Evolutionary conservation across 2,888 invertebrate species (phyloP), one percentile per base, ranked within the genome.

Genomic region (Poecilus cupreus): DNA sequence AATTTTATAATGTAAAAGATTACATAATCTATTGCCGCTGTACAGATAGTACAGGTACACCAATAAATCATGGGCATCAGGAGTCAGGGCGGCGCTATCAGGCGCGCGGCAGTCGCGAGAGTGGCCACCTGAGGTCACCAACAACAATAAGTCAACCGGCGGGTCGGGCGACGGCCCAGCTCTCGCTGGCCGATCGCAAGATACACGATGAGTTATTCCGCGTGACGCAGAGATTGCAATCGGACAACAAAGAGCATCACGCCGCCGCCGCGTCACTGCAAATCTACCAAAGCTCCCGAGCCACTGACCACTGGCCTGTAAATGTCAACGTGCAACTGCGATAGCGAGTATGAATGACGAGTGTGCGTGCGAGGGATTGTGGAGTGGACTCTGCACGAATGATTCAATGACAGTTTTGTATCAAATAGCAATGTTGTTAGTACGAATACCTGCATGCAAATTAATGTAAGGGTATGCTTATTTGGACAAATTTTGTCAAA

Each of bases 191-290:
- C 32, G 79, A 79, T 79, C 49, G 49, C 37, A 26, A 70, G 79
- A 79, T 79, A 79, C 20, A n/a, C 13, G 51, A 70, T 79, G 79
- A 79, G 70, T 79, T 79, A 79, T 76, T 43, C n/a, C 51, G 22
- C 16, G 64, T 43, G 13, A 39, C 26, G n/a, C 24, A n/a, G 22
- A 64, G 78, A 78, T 78, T 64, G 64, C 49, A 24, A 78, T 78
- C 78, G 57, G 32, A 78, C 78, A 78, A 64, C 78, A 64, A 57
- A 60, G 60, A 78, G 64, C 78, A 32, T 60, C 24, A 60, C 26
- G 24, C 32, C 8, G 18, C 32, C 8, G 60, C 13, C 10, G 26
- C 60, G 11, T 24, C 24, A 22, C 11, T 57, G 24, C 57, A 24
- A 10, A 57, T 10, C 24, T 57, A n/a, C n/a, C 57, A 57, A 22